phyloP scores from a whole-genome alignment of 23 tunicate species.

The Trididemnum clinides region DNA sequence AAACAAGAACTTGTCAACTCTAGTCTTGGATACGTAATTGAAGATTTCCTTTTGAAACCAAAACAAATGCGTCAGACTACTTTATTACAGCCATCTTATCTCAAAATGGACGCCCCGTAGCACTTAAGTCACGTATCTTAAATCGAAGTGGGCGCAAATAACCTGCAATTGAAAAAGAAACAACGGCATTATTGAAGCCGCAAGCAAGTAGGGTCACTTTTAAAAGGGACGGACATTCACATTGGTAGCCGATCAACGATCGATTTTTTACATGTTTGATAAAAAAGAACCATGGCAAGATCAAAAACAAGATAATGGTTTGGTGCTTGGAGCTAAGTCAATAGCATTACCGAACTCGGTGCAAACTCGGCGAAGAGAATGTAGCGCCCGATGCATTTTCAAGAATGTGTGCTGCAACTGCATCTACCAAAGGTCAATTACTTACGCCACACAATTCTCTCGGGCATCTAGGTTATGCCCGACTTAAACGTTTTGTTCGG shows the following conservation, averaged over 20 bases:
- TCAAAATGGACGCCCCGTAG: constrained; percentile 34
- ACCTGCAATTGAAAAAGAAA: constrained; percentile 20
- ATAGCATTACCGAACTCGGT: neutral
- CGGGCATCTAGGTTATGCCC: neutral
- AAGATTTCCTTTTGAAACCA: too few species aligned
- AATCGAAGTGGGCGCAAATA: neutral
- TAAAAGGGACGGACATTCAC: neutral
- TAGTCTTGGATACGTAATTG: too few species aligned
- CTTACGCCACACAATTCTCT: neutral
- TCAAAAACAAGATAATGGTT: constrained; percentile 34
- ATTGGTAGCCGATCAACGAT: constrained; percentile 11
- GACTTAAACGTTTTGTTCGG: neutral
- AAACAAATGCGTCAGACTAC: too few species aligned
- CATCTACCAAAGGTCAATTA: neutral
- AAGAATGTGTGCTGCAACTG: neutral
- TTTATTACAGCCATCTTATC: too few species aligned
- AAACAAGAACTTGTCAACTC: too few species aligned
- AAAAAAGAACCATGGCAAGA: neutral
- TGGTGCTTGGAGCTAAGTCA: constrained; percentile 21
- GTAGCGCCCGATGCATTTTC: constrained; percentile 15
- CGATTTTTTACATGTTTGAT: constrained; percentile 21
- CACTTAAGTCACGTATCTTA: constrained; percentile 23
- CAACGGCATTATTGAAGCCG: constrained; percentile 29
- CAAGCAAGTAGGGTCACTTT: neutral
- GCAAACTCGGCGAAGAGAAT: neutral